Evolutionary conservation across 2,797 vertebrate species (phyloP), one percentile per base, ranked within the genome.

Genomic region (Cynodonichthys magdalenae): DNA sequence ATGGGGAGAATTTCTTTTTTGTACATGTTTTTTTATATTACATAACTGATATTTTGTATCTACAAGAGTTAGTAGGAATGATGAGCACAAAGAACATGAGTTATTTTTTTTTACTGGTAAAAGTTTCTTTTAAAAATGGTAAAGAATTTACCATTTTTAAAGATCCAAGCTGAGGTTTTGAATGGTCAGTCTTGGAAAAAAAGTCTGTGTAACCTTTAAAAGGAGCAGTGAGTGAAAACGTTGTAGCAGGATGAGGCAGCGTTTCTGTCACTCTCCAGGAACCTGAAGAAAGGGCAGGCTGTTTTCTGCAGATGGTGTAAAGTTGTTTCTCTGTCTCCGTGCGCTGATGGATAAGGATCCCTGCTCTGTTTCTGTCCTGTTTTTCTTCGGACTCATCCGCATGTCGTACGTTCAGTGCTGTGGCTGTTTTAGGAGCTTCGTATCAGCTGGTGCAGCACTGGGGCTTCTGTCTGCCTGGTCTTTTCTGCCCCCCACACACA

Each of bases 341-440:
- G 53, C 53, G 24, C 12, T 83, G 86, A 87, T 80, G 56, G 79
- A 86, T 81, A 53, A 78, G 61, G 64, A 65, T 52, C 63, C 51
- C 19, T 55, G 63, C 62, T 75, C 65, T 70, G 59, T 79, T 14
- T 34, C 81, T 73, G 74, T 61, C 50, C 76, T 77, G 69, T 80
- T 60, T 57, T 69, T 80, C 77, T 86, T 74, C 71, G 75, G 81
- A 81, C 79, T 75, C 81, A 83, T 89, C 80, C 77, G 66, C 82
- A 59, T 80, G 18, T 53, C 84, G 84, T 80, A 84, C 78, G 55
- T 55, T 65, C 0, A 14, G 19, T 27, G 39, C 61, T 74, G 44
- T 41, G 55, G 59, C 52, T 59, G 14, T 49, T 51, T 69, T 24
- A 44, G 68, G 57, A 60, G 59, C 63, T 69, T 75, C 77, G 59